Evolutionary conservation across 2,113 vertebrate species (phyloP).

Genomic region (Dicentrarchus labrax): DNA sequence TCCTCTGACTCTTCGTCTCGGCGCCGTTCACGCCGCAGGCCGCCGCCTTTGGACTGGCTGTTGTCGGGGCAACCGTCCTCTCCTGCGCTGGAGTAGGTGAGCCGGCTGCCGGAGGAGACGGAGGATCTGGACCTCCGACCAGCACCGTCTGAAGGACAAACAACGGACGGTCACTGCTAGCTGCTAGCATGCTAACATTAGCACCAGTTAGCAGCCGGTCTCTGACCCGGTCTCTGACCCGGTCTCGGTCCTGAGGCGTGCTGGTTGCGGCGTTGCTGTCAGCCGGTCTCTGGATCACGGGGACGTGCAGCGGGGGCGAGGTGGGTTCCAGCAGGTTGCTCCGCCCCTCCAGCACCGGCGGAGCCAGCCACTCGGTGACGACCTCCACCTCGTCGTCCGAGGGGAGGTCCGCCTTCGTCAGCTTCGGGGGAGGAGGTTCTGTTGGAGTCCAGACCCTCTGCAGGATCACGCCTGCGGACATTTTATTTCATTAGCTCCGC

Average conservation of each 20-base stretch:
- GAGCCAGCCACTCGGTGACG: conserved; percentile 83
- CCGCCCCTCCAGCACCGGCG: conserved; percentile 55
- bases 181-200: too few species aligned
- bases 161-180: too few species aligned
- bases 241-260: too few species aligned
- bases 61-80: not conserved
- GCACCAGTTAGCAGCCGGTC: too few species aligned
- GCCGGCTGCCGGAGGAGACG: not conserved
- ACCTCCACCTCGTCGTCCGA: conserved; percentile 87
- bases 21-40: not conserved
- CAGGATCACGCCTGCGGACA: conserved; percentile 77
- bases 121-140: not conserved
- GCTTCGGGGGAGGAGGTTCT: conserved; percentile 49
- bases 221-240: conserved; percentile 26
- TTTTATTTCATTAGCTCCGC: not conserved
- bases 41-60: not conserved
- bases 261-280: conserved; percentile 23
- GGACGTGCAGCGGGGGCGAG: conserved; percentile 59
- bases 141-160: not conserved
- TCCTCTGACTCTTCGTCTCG: not conserved
- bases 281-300: conserved; percentile 79
- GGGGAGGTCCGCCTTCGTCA: conserved; percentile 55
- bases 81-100: conserved; percentile 4
- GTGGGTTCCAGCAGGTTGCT: conserved; percentile 35
- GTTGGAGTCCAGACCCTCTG: conserved; percentile 30